Conservation (phyloP, 1,140 invertebrate species). For the Nilaparvata lugens region DNA sequence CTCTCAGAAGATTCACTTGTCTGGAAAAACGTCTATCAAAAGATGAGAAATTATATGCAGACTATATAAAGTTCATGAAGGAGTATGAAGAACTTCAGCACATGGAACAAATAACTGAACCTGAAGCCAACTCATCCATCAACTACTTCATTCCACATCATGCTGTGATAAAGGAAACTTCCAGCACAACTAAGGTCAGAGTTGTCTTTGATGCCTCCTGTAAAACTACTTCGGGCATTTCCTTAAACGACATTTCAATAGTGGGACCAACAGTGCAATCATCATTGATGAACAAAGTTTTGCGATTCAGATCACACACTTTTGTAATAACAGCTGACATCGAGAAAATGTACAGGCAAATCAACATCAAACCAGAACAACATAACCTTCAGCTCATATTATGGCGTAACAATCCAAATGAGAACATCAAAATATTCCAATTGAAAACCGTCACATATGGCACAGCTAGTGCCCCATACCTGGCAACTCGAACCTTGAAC, state of each 20-base stretch:
- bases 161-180: slow-evolving; percentile 25
- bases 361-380: slow-evolving; percentile 13
- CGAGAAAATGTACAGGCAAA: slow-evolving; percentile 16
- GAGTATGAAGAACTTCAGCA: slow-evolving; percentile 32
- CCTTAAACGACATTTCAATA: slow-evolving; percentile 20
- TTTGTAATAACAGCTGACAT: slow-evolving; percentile 13
- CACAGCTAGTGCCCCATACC: slow-evolving; percentile 28
- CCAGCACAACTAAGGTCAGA: slow-evolving; percentile 28
- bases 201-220: slow-evolving; percentile 35
- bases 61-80: slow-evolving; percentile 32
- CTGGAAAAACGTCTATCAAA: too few species aligned
- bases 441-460: slow-evolving; percentile 34
- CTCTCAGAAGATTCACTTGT: too few species aligned
- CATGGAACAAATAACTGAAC: slow-evolving; percentile 25
- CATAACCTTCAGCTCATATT: slow-evolving; percentile 21
- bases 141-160: slow-evolving; percentile 33
- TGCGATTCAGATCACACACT: slow-evolving; percentile 20
- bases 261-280: neutral
- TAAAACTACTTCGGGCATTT: slow-evolving; percentile 26
- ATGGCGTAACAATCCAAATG: slow-evolving; percentile 20
- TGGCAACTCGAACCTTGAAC: slow-evolving; percentile 30
- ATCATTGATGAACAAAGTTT: slow-evolving; percentile 24
- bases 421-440: slow-evolving; percentile 24
- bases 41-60: too few species aligned
- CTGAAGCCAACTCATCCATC: neutral